Evolutionary conservation across 2,797 vertebrate genomes (phyloP).

Genomic region (Fratercula arctica): DNA sequence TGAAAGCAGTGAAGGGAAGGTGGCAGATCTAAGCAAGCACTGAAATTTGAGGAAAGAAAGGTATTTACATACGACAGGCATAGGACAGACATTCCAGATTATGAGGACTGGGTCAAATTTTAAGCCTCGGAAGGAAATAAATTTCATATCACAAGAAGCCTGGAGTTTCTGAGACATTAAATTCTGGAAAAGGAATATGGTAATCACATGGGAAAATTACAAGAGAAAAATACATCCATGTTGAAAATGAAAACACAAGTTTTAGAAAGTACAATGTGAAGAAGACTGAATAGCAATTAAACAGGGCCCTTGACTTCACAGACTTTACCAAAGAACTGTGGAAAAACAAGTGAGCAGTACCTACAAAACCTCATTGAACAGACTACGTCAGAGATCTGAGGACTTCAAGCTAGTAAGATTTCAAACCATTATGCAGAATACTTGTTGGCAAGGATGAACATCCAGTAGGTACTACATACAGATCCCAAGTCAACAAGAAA

Average conservation of each 20-base stretch:
- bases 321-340: not conserved
- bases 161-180: not conserved
- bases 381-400: not conserved
- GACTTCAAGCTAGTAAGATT: not conserved
- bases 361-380: not conserved
- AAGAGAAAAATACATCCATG: not conserved
- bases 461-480: not conserved
- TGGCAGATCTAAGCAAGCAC: not conserved
- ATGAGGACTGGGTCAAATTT: not conserved
- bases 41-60: not conserved
- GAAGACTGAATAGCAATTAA: not conserved
- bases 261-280: not conserved
- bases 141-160: not conserved
- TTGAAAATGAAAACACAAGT: not conserved
- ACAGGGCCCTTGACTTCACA: not conserved
- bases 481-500: not conserved
- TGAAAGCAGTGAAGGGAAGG: not conserved
- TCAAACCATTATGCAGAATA: not conserved
- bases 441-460: not conserved
- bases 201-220: not conserved
- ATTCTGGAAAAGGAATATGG: not conserved
- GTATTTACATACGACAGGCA: not conserved
- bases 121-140: not conserved
- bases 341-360: not conserved
- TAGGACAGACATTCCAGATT: not conserved